Percentiles rank a stretch among this genome's conserved stretches.
Evolutionary conservation across 1,140 invertebrate species (phyloP).

Genomic region (Drosophila suzukii): DNA sequence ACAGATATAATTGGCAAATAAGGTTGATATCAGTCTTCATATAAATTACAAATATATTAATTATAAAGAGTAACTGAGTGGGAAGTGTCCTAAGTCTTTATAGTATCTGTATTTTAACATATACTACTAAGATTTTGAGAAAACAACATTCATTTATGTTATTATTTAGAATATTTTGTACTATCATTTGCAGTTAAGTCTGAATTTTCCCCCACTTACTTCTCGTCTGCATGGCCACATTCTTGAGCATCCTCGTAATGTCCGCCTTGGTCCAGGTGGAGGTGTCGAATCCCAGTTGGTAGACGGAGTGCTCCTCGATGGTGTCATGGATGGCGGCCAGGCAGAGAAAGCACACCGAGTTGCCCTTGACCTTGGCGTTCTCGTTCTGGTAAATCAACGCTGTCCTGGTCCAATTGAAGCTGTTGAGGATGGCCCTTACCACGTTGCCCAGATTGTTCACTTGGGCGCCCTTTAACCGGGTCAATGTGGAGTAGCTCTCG

Average conservation of each 20-base stretch:
- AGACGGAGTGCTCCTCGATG: conserved; percentile 84
- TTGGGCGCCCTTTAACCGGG: conserved; percentile 94
- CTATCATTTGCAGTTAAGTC: no score
- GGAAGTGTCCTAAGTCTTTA: no score
- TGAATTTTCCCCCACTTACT: conserved; percentile 88
- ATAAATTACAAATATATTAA: background rate
- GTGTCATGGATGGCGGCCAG: conserved; percentile 87
- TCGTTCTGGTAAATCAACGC: conserved; percentile 89
- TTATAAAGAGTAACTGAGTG: background rate
- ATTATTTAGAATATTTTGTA: no score
- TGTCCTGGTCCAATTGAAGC: conserved; percentile 89
- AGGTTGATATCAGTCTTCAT: background rate
- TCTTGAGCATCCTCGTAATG: conserved; percentile 87
- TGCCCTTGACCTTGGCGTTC: conserved; percentile 86
- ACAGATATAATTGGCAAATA: background rate
- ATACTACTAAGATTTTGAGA: no score
- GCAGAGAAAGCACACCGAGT: conserved; percentile 90
- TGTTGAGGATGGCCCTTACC: conserved; percentile 87
- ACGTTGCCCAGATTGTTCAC: conserved; percentile 89
- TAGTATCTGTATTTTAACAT: no score
- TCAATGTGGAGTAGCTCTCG: conserved; percentile 89
- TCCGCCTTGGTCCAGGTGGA: conserved; percentile 81
- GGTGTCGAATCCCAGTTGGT: conserved; percentile 87
- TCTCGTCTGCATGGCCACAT: conserved; percentile 89
- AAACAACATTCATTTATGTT: no score